These are phyloP conservation scores for Spizella passerina DNA, from an alignment of 2,797 vertebrate genomes.

Conservation along the genomic window DNA sequence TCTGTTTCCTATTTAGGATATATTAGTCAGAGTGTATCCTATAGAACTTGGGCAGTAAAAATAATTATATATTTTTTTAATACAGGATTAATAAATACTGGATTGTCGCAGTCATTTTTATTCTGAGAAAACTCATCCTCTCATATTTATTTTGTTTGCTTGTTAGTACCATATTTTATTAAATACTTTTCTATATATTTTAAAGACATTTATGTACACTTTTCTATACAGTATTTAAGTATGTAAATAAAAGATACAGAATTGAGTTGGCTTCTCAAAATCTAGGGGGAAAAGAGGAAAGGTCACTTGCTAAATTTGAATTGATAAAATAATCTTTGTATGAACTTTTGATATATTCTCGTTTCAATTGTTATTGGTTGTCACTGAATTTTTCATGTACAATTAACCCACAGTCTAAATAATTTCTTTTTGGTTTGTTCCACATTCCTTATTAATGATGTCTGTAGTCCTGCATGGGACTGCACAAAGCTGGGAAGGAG, in stretches of 20 bases:
- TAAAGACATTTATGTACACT: neutral
- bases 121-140: neutral
- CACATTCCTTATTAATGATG: neutral
- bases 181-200: neutral
- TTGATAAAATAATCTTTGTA: neutral
- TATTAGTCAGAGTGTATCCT: neutral
- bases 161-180: neutral
- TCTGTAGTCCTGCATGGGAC: neutral
- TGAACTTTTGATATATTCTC: neutral
- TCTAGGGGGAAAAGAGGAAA: neutral
- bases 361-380: neutral
- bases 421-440: neutral
- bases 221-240: neutral
- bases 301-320: neutral
- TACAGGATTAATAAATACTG: neutral
- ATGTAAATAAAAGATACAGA: neutral
- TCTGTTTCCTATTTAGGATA: neutral
- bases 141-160: too few species aligned
- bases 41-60: neutral
- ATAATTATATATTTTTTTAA: neutral
- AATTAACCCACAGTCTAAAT: neutral
- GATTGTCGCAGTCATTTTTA: neutral
- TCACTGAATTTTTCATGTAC: neutral
- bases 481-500: neutral
- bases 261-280: neutral